These are phyloP conservation scores for Aix galericulata DNA, from an alignment of 2,113 vertebrate species.

Conservation along the genomic window DNA sequence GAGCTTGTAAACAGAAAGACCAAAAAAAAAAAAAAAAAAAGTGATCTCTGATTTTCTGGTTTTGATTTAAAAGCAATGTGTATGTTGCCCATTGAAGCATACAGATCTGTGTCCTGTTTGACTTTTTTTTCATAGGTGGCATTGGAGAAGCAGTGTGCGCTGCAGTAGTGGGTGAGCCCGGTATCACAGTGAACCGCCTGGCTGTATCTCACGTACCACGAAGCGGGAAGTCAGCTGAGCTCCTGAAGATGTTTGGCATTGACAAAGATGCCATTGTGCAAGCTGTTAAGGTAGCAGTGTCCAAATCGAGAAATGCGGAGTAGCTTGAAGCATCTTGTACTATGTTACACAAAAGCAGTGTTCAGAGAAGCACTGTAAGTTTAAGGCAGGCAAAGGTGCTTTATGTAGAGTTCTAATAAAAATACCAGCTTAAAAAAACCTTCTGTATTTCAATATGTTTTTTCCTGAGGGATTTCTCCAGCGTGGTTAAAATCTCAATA, in stretches of 20 bases:
- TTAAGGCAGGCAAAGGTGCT: conserved; percentile 48
- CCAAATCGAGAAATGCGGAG: conserved; percentile 85
- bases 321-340: conserved; percentile 51
- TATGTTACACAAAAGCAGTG: not conserved
- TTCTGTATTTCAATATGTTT: not conserved
- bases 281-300: conserved; percentile 83
- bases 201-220: conserved; percentile 87
- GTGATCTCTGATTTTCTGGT: not conserved
- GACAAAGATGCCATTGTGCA: conserved; percentile 89
- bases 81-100: rapidly evolving
- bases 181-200: conserved; percentile 82
- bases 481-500: not conserved
- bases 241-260: conserved; percentile 92
- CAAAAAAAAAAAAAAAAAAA: not conserved
- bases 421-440: conserved; percentile 62
- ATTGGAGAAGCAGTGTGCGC: conserved; percentile 88
- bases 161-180: conserved; percentile 83
- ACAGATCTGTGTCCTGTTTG: rapidly evolving
- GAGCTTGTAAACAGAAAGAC: not conserved
- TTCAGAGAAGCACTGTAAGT: conserved; percentile 27
- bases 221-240: conserved; percentile 88
- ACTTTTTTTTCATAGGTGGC: conserved; percentile 79
- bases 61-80: rapidly evolving
- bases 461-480: not conserved
- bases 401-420: conserved; percentile 70